Conservation (phyloP, 2,113 vertebrate genomes). For the Leucoraja erinaceus region DNA sequence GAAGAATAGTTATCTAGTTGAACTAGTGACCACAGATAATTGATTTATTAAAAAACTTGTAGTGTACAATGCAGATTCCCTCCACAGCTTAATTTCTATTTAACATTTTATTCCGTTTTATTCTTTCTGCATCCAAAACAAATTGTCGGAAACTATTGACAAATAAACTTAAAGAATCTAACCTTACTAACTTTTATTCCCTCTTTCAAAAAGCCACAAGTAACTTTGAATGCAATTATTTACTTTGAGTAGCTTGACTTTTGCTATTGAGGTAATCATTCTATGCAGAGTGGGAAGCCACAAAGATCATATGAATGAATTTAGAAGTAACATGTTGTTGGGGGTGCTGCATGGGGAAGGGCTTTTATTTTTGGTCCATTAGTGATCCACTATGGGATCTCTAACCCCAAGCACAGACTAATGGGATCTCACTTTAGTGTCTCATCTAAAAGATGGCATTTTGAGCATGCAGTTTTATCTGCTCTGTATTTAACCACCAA, state of each 20-base stretch:
- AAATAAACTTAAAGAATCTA: not conserved
- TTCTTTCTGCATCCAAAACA: not conserved
- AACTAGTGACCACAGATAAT: no score
- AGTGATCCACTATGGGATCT: not conserved
- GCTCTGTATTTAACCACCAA: not conserved
- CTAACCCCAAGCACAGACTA: not conserved
- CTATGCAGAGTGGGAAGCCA: not conserved
- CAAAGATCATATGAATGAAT: not conserved
- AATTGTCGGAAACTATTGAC: not conserved
- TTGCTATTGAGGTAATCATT: not conserved
- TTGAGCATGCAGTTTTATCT: not conserved
- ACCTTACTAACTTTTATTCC: not conserved
- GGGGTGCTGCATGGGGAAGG: not conserved
- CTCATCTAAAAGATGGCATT: not conserved
- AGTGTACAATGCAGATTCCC: no score
- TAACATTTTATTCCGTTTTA: not conserved
- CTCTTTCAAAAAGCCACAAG: not conserved
- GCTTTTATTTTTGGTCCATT: not conserved
- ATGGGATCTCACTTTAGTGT: not conserved
- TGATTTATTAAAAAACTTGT: no score
- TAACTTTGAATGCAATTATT: not conserved
- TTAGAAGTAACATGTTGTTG: not conserved
- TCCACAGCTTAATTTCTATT: not conserved
- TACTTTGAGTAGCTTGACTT: not conserved
- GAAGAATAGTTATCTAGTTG: no score